These are phyloP conservation scores for Polypterus bichir DNA, from an alignment of 2,113 vertebrate genomes.

Conservation along the genomic window DNA sequence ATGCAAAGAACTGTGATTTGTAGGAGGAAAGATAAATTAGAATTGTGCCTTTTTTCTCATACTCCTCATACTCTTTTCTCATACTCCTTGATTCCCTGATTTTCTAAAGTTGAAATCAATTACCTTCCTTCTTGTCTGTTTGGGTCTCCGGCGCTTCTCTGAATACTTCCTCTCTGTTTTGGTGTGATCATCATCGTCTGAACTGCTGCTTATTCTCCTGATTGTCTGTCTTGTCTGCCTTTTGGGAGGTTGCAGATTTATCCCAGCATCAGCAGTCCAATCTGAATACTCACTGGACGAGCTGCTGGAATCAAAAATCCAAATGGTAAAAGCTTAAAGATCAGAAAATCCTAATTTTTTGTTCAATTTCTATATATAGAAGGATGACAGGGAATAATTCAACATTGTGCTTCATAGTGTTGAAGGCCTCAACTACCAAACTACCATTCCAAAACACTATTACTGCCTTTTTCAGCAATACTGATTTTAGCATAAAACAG, in stretches of 20 bases:
- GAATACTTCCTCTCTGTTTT: conserved; percentile 39
- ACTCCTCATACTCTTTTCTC: neutral
- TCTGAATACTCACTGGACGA: conserved; percentile 96
- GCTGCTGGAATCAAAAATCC: conserved; percentile 45
- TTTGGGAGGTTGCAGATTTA: conserved; percentile 94
- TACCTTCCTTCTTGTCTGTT: conserved; percentile 76
- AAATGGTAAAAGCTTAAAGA: neutral
- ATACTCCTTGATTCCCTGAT: neutral
- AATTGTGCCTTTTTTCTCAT: too few species aligned
- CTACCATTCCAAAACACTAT: too few species aligned
- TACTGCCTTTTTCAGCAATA: too few species aligned
- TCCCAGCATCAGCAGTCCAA: conserved; percentile 94
- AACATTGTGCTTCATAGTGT: too few species aligned
- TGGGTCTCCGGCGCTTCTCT: conserved; percentile 65
- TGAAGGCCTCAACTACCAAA: too few species aligned
- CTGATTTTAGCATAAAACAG: too few species aligned
- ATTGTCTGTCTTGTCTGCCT: conserved; percentile 68
- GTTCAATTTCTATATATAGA: too few species aligned
- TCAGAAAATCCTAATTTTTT: neutral
- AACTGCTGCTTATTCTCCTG: conserved; percentile 69
- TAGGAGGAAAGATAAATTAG: too few species aligned
- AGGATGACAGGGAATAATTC: too few species aligned
- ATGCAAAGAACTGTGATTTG: too few species aligned
- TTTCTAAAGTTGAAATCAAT: conserved; percentile 4
- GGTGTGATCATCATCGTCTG: conserved; percentile 69